A percentile compares a stretch with the other conserved stretches of the same genome.
These are phyloP conservation scores for Tinea pellionella DNA, from an alignment of 2,888 invertebrate genomes.

Conservation along the genomic window DNA sequence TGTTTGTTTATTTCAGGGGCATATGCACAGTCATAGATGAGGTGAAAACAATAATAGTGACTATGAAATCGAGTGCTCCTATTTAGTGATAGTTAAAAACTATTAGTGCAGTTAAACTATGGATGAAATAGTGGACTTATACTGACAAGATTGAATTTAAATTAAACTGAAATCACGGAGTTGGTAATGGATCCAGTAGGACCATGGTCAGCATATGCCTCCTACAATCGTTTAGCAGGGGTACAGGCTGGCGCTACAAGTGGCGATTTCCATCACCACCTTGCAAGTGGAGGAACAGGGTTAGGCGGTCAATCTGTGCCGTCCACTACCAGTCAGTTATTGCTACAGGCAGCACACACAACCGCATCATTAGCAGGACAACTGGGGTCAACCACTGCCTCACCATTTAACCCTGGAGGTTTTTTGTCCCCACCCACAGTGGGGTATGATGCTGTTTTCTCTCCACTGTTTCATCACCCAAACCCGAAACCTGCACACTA, in stretches of 20 bases:
- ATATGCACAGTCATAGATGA: neutral
- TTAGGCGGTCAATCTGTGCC: constrained; percentile 68
- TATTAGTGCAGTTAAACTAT: constrained; percentile 40
- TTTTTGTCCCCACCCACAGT: constrained; percentile 82
- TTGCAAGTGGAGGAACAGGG: constrained; percentile 69
- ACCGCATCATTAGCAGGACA: constrained; percentile 72
- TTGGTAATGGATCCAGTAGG: constrained; percentile 89
- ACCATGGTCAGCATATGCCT: constrained; percentile 86
- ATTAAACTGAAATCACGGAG: constrained; percentile 54
- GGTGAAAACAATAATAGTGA: constrained; percentile 18
- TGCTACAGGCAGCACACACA: constrained; percentile 74
- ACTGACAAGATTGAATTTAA: constrained; percentile 60
- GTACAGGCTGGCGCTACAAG: constrained; percentile 76
- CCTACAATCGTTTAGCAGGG: constrained; percentile 84
- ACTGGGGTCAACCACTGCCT: constrained; percentile 71
- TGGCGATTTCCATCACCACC: constrained; percentile 76
- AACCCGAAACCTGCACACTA: constrained; percentile 80
- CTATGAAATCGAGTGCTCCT: constrained; percentile 45
- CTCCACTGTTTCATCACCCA: constrained; percentile 84
- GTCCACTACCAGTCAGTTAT: constrained; percentile 74
- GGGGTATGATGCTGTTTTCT: constrained; percentile 85
- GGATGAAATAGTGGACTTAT: constrained; percentile 64
- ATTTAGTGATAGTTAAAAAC: constrained; percentile 35
- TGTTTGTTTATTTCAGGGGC: constrained; percentile 5
- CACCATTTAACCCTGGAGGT: constrained; percentile 76